phyloP scores from a whole-genome alignment of 2,113 vertebrate genomes.

The Peromyscus leucopus region DNA sequence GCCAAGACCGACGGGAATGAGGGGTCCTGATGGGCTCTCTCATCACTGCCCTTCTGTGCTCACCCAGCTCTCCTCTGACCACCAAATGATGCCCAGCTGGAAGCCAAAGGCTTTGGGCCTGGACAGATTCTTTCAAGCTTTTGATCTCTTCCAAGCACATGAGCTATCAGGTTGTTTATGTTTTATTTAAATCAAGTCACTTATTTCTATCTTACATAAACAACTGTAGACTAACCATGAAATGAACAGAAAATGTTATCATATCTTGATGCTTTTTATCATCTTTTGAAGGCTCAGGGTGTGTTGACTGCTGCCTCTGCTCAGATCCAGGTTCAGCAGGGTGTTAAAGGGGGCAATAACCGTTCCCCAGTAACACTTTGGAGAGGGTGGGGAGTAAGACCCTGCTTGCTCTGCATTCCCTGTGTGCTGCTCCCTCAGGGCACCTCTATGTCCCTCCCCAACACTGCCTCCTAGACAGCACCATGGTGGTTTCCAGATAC shows the following conservation, averaged over 20 bases:
- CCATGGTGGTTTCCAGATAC: fast-evolving
- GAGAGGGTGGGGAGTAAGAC: not conserved
- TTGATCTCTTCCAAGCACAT: fast-evolving
- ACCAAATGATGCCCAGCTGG: not conserved
- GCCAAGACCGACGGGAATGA: fast-evolving
- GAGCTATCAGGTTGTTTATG: not conserved
- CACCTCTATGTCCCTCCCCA: too few species aligned
- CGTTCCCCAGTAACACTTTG: fast-evolving
- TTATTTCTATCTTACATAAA: not conserved
- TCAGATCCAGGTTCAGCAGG: too few species aligned
- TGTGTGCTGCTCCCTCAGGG: not conserved
- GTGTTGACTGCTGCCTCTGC: not conserved
- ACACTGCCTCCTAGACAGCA: fast-evolving
- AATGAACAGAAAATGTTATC: not conserved
- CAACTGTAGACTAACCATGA: not conserved
- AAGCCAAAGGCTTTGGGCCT: not conserved
- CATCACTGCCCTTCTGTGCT: not conserved
- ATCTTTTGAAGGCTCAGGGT: too few species aligned
- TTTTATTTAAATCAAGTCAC: not conserved
- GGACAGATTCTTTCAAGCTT: fast-evolving
- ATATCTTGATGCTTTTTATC: too few species aligned
- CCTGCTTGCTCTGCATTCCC: fast-evolving
- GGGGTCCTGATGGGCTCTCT: not conserved
- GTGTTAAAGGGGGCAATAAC: fast-evolving
- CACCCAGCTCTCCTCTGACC: fast-evolving